Evolutionary conservation across 2,888 invertebrate species (phyloP).

Genomic region (Dione juno): DNA sequence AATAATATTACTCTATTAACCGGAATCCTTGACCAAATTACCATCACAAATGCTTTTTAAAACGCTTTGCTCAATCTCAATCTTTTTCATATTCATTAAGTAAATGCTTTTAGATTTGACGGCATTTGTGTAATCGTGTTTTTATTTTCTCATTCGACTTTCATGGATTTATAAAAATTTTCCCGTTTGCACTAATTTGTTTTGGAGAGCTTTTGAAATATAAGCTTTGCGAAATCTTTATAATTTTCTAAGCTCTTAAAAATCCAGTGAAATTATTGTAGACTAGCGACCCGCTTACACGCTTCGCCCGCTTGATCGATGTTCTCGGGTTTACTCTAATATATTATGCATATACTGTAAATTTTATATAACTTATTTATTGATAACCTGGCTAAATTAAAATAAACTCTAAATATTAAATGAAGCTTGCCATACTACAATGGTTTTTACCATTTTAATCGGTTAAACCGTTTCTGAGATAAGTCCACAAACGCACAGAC

Average conservation of each 20-base stretch:
- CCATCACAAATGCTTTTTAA: constrained; percentile 30
- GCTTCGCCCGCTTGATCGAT: too few species aligned
- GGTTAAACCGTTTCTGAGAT: too few species aligned
- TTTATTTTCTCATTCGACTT: constrained; percentile 25
- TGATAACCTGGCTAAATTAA: too few species aligned
- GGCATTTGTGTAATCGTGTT: constrained; percentile 28
- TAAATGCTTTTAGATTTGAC: constrained; percentile 41
- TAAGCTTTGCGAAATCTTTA: background rate
- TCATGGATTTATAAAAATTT: constrained; percentile 22
- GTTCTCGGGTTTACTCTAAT: too few species aligned
- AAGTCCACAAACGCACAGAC: too few species aligned
- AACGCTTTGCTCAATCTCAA: constrained; percentile 30
- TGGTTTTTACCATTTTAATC: too few species aligned
- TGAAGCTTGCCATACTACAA: too few species aligned
- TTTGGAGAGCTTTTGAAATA: background rate
- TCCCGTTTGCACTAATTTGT: constrained; percentile 11
- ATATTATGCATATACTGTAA: too few species aligned
- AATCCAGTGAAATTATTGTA: background rate
- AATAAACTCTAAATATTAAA: too few species aligned
- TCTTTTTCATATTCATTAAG: constrained; percentile 42
- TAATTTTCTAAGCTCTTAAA: constrained; percentile 9
- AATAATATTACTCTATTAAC: constrained; percentile 30
- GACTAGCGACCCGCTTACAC: too few species aligned
- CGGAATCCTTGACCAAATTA: constrained; percentile 34
- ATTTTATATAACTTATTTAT: too few species aligned